Base-by-base conservation (phyloP, 2,113 vertebrate genomes). In the Pomatorhinus ruficollis region DNA sequence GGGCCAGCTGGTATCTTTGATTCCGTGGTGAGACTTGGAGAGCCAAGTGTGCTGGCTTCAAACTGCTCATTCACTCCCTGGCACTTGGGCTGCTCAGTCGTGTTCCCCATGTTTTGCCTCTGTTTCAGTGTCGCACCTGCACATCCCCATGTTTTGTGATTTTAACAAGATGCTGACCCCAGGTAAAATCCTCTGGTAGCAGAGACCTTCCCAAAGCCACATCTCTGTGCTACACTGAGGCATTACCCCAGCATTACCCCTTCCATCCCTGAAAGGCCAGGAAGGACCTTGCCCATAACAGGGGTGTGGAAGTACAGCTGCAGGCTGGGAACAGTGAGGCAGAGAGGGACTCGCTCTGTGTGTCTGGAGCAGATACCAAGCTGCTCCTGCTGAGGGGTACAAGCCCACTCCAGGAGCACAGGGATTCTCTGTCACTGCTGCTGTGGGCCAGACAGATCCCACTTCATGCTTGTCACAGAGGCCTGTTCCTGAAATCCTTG, bases 231-330 rank as follows among this genome's bases (percentile, higher is more conserved):
- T 63, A 24, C 14, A 3, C 59, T 80, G 80, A 70, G 12, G 30
- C 35, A 30, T 40, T 64, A 22, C 14, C 18, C 33, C 77, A 71
- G 61, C 4, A 1, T n/a, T 87, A 59, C 45, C 49, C 52, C 25
- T 15, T 61, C 31, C 42, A 9, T 45, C 39, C 33, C 50, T n/a
- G 39, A 11, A 70, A 88, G 20, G 15, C 8, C 7, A 85, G 49
- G 64, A 54, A 54, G 53, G 63, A 30, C 76, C 59, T 75, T 72
- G 59, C 25, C 44, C 7, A 0, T 27, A 28, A 15, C 11, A 23
- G 18, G 42, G 13, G 1, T 13, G 13, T n/a, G 35, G 66, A 35
- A 39, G 30, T 3, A 9, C 0, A 0, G 45, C n/a, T 2, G 1
- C 31, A 60, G 50, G 5, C 42, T 42, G 33, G 10, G 70, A 72